Percentiles rank a stretch among this genome's conserved stretches.
Evolutionary conservation across 1,140 invertebrate genomes (phyloP).

Genomic region (Drosophila pectinifera): DNA sequence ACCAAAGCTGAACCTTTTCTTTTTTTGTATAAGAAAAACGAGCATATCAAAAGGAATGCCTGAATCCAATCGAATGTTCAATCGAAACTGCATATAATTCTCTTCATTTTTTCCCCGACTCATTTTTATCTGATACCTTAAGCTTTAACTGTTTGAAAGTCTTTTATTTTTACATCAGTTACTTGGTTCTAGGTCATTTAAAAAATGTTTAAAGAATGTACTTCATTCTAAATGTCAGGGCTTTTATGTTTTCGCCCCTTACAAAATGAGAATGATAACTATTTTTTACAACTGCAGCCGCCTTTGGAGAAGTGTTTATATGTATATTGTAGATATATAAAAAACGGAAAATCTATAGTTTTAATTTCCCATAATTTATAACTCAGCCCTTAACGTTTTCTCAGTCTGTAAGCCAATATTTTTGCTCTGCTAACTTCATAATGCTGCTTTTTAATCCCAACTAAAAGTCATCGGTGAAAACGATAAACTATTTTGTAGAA

Average conservation of each 20-base stretch:
- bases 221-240: background rate
- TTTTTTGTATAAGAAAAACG: slow-evolving; percentile 17
- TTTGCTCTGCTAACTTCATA: slow-evolving; percentile 31
- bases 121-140: background rate
- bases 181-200: background rate
- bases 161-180: slow-evolving; percentile 11
- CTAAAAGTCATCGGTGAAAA: slow-evolving; percentile 17
- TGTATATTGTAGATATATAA: slow-evolving; percentile 30
- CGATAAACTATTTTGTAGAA: background rate
- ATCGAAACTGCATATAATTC: slow-evolving; percentile 1
- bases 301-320: slow-evolving; percentile 22
- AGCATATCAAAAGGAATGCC: slow-evolving; percentile 16
- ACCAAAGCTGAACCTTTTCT: slow-evolving; percentile 50
- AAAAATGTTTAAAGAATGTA: slow-evolving; percentile 1
- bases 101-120: background rate
- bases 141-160: background rate
- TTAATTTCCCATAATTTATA: background rate
- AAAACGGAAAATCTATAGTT: background rate
- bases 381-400: slow-evolving; percentile 19
- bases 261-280: background rate
- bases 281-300: background rate
- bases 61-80: too few species aligned
- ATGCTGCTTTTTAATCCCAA: background rate
- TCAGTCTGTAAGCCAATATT: slow-evolving; percentile 41
- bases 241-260: background rate